Conservation (phyloP, 2,113 vertebrate genomes). For the Nesospiza acunhae region DNA sequence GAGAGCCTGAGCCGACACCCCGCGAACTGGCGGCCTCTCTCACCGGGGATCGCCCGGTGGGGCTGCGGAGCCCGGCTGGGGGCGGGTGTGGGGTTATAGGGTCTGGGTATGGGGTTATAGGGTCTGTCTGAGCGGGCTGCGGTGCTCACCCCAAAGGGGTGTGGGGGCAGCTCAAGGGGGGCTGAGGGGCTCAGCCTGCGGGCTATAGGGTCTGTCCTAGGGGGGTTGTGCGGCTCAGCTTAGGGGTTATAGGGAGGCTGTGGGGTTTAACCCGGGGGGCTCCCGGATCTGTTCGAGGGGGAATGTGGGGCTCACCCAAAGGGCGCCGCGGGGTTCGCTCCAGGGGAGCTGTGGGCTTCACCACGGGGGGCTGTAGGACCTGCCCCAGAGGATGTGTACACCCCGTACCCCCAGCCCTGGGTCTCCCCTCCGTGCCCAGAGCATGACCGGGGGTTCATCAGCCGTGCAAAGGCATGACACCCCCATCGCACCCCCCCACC, state of each 20-base stretch:
- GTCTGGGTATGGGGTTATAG: too few relatives aligned
- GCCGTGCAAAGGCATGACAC: not conserved
- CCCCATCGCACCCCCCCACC: not conserved
- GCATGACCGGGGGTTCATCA: fast-evolving
- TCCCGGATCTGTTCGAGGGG: too few relatives aligned
- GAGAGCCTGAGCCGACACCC: not conserved
- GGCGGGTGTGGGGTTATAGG: too few relatives aligned
- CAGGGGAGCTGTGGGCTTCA: not conserved
- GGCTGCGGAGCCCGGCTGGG: not conserved
- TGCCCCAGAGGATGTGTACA: not conserved
- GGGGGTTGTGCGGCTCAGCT: too few relatives aligned
- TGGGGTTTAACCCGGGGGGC: not conserved
- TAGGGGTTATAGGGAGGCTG: fast-evolving
- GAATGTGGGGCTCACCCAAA: not conserved
- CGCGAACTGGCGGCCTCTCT: not conserved
- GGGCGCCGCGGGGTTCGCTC: not conserved
- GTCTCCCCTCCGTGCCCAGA: fast-evolving
- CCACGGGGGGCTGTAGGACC: fast-evolving
- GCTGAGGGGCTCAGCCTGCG: not conserved
- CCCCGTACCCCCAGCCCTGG: not conserved
- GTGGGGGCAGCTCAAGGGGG: not conserved
- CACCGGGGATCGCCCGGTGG: not conserved
- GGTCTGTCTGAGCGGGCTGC: not conserved
- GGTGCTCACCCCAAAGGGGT: not conserved
- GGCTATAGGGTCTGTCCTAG: fast-evolving